Evolutionary conservation across 2,797 vertebrate species (phyloP).

Genomic region (Pogoniulus pusillus): DNA sequence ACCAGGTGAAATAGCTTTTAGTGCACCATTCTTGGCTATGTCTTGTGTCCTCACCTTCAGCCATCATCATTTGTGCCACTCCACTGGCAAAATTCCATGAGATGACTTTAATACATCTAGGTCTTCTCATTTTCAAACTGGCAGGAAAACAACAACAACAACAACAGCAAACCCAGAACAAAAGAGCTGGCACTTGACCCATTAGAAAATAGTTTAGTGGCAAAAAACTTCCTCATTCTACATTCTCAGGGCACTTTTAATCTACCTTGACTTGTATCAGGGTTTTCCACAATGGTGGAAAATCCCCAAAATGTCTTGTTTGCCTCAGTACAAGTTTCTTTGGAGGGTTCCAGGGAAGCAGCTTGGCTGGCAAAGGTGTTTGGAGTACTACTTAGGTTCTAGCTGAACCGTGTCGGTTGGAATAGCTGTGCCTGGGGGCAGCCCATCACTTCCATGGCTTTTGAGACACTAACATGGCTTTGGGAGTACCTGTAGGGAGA

Average conservation of each 20-base stretch:
- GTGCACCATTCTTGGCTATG: neutral
- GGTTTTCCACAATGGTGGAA: neutral
- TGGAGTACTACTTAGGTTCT: neutral
- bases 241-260: neutral
- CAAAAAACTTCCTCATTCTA: constrained; percentile 23
- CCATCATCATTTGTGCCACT: neutral
- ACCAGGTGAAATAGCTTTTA: neutral
- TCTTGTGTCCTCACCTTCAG: neutral
- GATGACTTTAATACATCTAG: neutral
- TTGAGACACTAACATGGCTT: neutral
- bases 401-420: accelerated
- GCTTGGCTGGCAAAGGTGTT: neutral
- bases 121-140: neutral
- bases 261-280: neutral
- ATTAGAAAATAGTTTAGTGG: neutral
- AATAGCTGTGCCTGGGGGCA: accelerated
- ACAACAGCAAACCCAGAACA: neutral
- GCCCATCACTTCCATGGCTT: neutral
- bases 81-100: neutral
- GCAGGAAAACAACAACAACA: neutral
- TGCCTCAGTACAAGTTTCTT: neutral
- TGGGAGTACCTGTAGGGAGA: neutral
- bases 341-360: neutral
- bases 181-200: neutral
- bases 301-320: neutral